phyloP scores from a whole-genome alignment of 2,888 invertebrate genomes.

The Macaria liturata region DNA sequence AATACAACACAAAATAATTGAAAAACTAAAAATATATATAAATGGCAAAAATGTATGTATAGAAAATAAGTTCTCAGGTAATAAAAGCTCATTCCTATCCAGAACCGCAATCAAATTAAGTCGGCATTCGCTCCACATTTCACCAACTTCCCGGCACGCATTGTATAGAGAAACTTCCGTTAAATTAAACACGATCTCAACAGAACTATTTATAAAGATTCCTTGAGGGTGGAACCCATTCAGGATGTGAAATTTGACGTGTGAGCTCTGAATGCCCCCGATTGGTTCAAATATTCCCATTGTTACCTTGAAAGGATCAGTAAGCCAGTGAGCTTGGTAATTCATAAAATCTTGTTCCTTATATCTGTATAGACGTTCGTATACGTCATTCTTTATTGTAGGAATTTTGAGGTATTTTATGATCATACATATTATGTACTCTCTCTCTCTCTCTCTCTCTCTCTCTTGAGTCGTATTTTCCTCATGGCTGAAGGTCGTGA shows the following conservation, averaged over 20 bases:
- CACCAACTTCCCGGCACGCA: conserved; percentile 69
- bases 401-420: too few species aligned
- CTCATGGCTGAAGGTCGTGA: too few species aligned
- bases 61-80: too few species aligned
- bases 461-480: too few species aligned
- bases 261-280: conserved; percentile 59
- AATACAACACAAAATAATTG: too few species aligned
- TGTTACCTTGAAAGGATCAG: conserved; percentile 61
- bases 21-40: too few species aligned
- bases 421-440: too few species aligned
- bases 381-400: too few species aligned
- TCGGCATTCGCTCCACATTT: conserved; percentile 58
- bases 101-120: conserved; percentile 66
- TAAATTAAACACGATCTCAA: conserved; percentile 76
- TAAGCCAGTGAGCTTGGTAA: conserved; percentile 58
- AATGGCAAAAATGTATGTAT: too few species aligned
- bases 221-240: conserved; percentile 63
- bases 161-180: conserved; percentile 70
- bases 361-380: neutral
- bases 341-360: conserved; percentile 37
- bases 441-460: too few species aligned
- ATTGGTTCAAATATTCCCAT: conserved; percentile 57
- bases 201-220: conserved; percentile 82
- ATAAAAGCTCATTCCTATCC: conserved; percentile 22
- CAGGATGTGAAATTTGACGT: conserved; percentile 82